Evolutionary conservation across 2,888 invertebrate species (phyloP).

Genomic region (Mesopsocus fuscifrons): DNA sequence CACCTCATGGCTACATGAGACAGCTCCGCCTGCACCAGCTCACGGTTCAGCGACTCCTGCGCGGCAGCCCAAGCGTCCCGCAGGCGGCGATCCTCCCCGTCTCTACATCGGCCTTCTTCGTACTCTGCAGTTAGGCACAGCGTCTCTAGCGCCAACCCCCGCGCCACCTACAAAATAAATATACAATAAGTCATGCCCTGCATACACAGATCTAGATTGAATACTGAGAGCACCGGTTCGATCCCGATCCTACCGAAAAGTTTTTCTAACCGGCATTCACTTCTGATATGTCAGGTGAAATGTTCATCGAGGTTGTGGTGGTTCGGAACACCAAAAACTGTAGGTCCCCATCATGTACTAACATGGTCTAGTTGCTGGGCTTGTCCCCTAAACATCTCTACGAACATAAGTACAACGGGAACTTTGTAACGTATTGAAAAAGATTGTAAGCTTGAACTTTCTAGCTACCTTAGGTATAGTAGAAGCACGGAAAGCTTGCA

Average conservation of each 20-base stretch:
- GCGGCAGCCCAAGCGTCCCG: conserved; percentile 48
- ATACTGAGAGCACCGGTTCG: conserved; percentile 27
- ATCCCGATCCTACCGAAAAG: too few species aligned
- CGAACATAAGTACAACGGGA: too few species aligned
- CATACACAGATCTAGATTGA: too few species aligned
- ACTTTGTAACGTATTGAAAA: too few species aligned
- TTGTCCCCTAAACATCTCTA: conserved; percentile 23
- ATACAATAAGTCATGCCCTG: too few species aligned
- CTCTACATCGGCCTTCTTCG: conserved; percentile 13
- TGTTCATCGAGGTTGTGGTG: too few species aligned
- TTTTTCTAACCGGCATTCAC: too few species aligned
- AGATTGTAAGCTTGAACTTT: too few species aligned
- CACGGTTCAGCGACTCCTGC: conserved; percentile 51
- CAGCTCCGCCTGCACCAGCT: conserved; percentile 58
- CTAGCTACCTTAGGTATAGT: not conserved
- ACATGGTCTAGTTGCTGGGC: too few species aligned
- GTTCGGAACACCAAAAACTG: too few species aligned
- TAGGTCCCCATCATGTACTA: too few species aligned
- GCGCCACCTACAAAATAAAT: conserved; percentile 27
- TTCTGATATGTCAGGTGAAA: too few species aligned
- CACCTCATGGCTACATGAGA: conserved; percentile 50
- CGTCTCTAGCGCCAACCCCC: conserved; percentile 48
- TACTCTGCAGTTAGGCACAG: conserved; percentile 26
- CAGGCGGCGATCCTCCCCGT: conserved; percentile 8
- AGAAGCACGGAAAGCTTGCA: not conserved